phyloP scores from a whole-genome alignment of 2,113 vertebrate genomes.

The Ptilorrhoa leucosticta region DNA sequence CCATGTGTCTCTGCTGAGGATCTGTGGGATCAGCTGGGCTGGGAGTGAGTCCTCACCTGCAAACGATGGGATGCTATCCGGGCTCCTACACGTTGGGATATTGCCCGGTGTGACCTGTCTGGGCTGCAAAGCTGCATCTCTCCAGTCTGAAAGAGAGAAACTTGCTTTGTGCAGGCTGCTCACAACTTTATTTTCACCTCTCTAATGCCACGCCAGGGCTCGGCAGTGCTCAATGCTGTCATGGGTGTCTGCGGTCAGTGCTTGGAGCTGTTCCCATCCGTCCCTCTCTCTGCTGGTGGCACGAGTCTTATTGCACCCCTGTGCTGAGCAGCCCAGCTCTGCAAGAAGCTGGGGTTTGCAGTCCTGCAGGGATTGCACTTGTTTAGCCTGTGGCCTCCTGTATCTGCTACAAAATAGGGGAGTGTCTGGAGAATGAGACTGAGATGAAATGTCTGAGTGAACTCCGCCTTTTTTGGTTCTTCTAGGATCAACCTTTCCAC shows the following conservation, averaged over 20 bases:
- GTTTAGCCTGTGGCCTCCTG: not conserved
- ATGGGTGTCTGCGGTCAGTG: not conserved
- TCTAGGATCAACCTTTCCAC: not conserved
- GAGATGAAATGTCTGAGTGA: not conserved
- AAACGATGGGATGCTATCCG: accelerated
- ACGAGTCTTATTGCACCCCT: not conserved
- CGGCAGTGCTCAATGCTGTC: accelerated
- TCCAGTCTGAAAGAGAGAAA: not conserved
- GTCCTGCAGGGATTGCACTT: not conserved
- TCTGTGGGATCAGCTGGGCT: not conserved
- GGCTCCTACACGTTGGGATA: not conserved
- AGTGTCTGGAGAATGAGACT: not conserved
- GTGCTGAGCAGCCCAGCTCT: not conserved
- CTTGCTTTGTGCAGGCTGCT: not conserved
- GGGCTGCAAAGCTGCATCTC: not conserved
- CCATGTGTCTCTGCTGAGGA: not conserved
- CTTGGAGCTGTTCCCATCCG: not conserved
- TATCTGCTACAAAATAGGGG: not conserved
- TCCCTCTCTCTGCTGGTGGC: not conserved
- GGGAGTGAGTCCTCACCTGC: not conserved
- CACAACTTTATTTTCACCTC: not conserved
- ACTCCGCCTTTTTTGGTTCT: not conserved
- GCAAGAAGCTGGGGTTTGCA: not conserved
- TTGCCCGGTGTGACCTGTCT: not conserved
- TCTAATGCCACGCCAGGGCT: not conserved